Evolutionary conservation across 2,113 vertebrate genomes (phyloP), one percentile per base, ranked within the genome.

Genomic region (Ophthalmolycus amberensis): DNA sequence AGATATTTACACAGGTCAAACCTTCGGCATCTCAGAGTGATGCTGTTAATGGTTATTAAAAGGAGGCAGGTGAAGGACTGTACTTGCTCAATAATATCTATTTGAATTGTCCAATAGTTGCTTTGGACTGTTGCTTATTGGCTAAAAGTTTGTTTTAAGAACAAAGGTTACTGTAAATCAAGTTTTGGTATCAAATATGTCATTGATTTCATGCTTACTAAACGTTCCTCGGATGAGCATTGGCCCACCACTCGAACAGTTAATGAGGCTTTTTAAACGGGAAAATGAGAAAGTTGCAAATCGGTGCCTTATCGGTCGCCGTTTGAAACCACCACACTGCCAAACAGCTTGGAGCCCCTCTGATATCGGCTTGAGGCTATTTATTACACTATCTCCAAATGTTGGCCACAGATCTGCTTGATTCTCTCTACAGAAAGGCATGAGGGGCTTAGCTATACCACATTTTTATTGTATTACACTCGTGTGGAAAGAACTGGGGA

Each of bases 391-490:
- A 71, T 68, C 34, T 71, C 16, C 52, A 37, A 58, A 48, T 34
- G 42, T 37, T 82, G 50, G 66, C 73, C 8, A 60, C 38, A 54
- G 59, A 48, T 29, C 9, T 25, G 54, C 44, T 72, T 58, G 54
- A 73, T 76, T 88, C 2, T 3, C 59, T 10, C 67, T n/a, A 15
- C 63, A 56, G 22, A 81, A 58, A 20, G 40, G 12, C 62, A 76
- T 9, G n/a, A 74, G 75, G 63, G 44, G 27, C 5, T 70, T 44
- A 58, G 63, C 56, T 56, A 16, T 59, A 32, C 80, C 66, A 71
- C 82, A 72, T 48, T 72, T 37, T 77, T 83, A 87, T 82, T 72
- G 74, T 50, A 77, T 85, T 84, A 78, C 56, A 50, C 42, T 59
- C 15, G 25, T 60, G 18, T 54, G 75, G 50, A 59, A 71, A 72